Evolutionary conservation across 2,113 vertebrate species (phyloP), one percentile per base, ranked within the genome.

Genomic region (Ariopsis seemanni): DNA sequence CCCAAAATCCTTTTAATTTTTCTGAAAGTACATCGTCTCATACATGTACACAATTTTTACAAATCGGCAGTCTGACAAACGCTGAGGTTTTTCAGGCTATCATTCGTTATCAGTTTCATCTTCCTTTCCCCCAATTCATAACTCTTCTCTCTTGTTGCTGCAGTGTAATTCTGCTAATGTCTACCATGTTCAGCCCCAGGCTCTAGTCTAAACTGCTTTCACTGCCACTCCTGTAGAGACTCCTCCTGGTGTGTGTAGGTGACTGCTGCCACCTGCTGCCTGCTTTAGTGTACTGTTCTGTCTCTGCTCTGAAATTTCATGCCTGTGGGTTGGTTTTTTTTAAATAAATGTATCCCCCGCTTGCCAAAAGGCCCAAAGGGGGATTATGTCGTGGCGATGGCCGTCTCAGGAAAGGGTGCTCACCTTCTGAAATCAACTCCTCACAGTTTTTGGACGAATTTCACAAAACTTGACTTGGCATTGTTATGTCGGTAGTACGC

Each of bases 201-300:
- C 12, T 53, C 50, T 55, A 55, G 74, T 14, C 22, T n/a, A 52
- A 77, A 52, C 10, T 55, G 52, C 75, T 34, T 53, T 72, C 17
- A 15, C 48, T 78, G 34, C 85, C 11, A 6, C 62, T 67, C n/a
- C 11, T 86, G 11, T 50, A 77, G 14, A 71, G 1, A 12, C 42
- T 81, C 12, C 53, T 72, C 22, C 71, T 67, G n/a, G 12, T 7
- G 10, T 15, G 3, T 22, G 42, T 50, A 27, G 52, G 30, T n/a
- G 60, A 62, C 50, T 88, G 57, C 65, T 78, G 82, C 86, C 89
- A 86, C 69, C 89, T 90, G 74, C 80, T 88, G 89, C 55, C 58
- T 71, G 74, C 82, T 34, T 80, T 69, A 84, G 57, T 63, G 50
- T 80, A 85, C 48, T 86, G 53, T 6, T 55, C 52, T 65, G 52